Evolutionary conservation across 2,888 invertebrate species (phyloP).

Genomic region (Eucriotettix oculatus): DNA sequence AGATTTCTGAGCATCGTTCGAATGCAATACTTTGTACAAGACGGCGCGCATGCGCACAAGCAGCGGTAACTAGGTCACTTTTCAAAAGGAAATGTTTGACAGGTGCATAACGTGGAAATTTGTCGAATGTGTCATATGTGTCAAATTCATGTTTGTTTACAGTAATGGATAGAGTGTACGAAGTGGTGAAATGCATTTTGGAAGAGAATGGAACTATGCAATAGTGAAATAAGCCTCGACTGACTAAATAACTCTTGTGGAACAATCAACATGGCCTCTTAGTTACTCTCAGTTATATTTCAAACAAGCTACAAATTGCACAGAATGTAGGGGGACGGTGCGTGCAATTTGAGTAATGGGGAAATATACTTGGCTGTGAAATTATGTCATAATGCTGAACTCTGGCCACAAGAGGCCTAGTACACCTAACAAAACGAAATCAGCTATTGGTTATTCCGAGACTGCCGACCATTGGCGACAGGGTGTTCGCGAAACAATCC

Average conservation of each 20-base stretch:
- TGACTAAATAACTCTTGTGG: constrained; percentile 5
- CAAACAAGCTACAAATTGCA: neutral
- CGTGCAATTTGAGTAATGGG: constrained; percentile 9
- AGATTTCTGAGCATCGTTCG: too few relatives aligned
- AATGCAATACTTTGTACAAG: neutral
- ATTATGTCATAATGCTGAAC: constrained; percentile 22
- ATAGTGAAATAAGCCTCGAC: neutral
- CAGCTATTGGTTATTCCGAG: constrained; percentile 11
- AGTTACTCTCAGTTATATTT: constrained; percentile 6
- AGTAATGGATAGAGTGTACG: neutral
- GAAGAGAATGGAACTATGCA: neutral
- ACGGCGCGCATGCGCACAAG: constrained; percentile 10
- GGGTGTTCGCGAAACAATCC: constrained; percentile 25
- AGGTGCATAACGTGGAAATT: constrained; percentile 8
- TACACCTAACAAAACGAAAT: constrained; percentile 16
- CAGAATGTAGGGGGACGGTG: constrained; percentile 5
- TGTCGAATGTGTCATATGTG: neutral
- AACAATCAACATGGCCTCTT: constrained; percentile 15
- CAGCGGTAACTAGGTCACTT: constrained; percentile 10
- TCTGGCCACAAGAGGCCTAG: constrained; percentile 21
- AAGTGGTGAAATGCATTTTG: neutral
- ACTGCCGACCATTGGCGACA: constrained; percentile 24
- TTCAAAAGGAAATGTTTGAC: constrained; percentile 13
- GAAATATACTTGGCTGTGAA: constrained; percentile 12
- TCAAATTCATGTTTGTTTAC: neutral